A percentile compares a stretch with the other conserved stretches of the same genome.
Conservation (phyloP, 2,797 vertebrate species). For the Macropus fuliginosus region DNA sequence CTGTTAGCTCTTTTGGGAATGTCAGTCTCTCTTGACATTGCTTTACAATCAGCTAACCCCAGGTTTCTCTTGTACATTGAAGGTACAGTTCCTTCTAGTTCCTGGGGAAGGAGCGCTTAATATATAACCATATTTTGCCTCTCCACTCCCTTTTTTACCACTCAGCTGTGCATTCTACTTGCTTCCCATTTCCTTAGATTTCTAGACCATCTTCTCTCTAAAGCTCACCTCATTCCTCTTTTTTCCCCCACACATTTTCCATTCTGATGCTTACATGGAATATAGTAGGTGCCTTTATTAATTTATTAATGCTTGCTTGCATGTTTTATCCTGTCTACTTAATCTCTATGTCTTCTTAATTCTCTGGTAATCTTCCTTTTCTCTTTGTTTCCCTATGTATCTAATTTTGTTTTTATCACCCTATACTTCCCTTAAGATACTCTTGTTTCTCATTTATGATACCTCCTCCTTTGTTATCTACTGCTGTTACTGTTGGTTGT, state of each 20-base stretch:
- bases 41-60: not conserved
- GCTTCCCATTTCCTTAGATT: slow-evolving; percentile 36
- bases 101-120: slow-evolving; percentile 35
- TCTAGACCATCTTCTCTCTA: slow-evolving; percentile 36
- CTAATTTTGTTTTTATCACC: slow-evolving; percentile 28
- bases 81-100: slow-evolving; percentile 32
- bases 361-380: slow-evolving; percentile 32
- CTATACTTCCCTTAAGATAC: slow-evolving; percentile 30
- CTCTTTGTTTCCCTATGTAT: slow-evolving; percentile 43
- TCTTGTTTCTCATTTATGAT: slow-evolving; percentile 24
- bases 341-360: slow-evolving; percentile 42
- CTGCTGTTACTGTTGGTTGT: not conserved
- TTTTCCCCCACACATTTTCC: slow-evolving; percentile 19
- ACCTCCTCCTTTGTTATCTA: slow-evolving; percentile 20
- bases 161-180: slow-evolving; percentile 12
- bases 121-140: slow-evolving; percentile 5
- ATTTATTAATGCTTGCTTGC: not conserved
- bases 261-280: not conserved
- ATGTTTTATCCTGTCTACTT: slow-evolving; percentile 20
- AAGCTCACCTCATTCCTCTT: slow-evolving; percentile 3
- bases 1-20: not conserved
- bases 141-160: slow-evolving; percentile 31
- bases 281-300: not conserved
- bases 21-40: not conserved
- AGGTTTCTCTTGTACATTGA: not conserved